phyloP scores from a whole-genome alignment of 2,797 vertebrate genomes.

The Danio choprae region DNA sequence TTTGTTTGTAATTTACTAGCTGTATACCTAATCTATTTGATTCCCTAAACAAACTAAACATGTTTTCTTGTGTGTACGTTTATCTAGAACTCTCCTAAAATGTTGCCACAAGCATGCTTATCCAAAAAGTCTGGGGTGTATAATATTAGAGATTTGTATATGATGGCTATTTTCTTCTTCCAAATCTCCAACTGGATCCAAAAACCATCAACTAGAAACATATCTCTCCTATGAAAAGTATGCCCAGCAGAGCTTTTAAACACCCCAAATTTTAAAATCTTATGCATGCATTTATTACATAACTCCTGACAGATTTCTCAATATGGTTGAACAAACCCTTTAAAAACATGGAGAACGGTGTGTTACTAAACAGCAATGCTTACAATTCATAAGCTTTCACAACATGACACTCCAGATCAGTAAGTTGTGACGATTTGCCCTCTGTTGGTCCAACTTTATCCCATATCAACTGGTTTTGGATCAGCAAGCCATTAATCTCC shows the following conservation, averaged over 20 bases:
- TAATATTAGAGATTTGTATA: neutral
- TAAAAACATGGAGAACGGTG: neutral
- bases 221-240: neutral
- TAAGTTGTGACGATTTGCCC: neutral
- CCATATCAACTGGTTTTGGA: slow-evolving; percentile 30
- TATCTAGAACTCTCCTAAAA: neutral
- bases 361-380: neutral
- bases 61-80: too few species aligned
- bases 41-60: neutral
- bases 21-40: too few species aligned
- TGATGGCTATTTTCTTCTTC: neutral
- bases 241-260: too few species aligned
- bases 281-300: too few species aligned
- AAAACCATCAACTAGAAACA: neutral
- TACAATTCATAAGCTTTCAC: neutral
- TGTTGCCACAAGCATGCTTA: neutral
- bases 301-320: neutral
- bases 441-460: slow-evolving; percentile 17
- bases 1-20: too few species aligned
- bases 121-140: neutral
- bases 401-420: slow-evolving; percentile 5
- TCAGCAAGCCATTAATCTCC: slow-evolving; percentile 14
- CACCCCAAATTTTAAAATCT: too few species aligned
- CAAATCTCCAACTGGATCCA: neutral
- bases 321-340: neutral